Evolutionary conservation across 1,140 invertebrate species (phyloP).

Genomic region (Drosophila nebulosa): DNA sequence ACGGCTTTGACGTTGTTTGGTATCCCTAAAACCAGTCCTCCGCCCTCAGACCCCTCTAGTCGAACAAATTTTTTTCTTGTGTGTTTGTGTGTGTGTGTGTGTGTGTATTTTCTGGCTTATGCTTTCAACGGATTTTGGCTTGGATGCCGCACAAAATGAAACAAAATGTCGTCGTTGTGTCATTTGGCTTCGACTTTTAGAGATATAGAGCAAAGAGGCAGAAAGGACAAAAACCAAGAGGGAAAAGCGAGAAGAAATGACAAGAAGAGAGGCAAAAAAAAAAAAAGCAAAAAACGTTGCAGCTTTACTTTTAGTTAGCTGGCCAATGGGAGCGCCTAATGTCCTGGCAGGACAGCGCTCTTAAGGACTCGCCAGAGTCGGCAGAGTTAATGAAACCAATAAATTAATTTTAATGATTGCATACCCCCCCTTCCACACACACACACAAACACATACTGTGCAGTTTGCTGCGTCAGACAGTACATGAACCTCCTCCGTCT

Average conservation of each 20-base stretch:
- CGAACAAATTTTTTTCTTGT: background rate
- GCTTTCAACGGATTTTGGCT: constrained; percentile 75
- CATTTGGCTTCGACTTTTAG: constrained; percentile 62
- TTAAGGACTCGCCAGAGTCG: constrained; percentile 54
- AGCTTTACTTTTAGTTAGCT: constrained; percentile 28
- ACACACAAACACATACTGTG: constrained; percentile 33
- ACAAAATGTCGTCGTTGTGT: constrained; percentile 66
- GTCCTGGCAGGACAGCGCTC: constrained; percentile 41
- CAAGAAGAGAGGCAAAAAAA: background rate
- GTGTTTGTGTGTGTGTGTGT: constrained; percentile 10
- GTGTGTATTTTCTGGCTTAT: constrained; percentile 64
- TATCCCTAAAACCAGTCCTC: constrained; percentile 12
- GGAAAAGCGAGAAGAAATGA: constrained; percentile 3
- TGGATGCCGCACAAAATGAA: constrained; percentile 51
- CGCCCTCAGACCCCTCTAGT: background rate
- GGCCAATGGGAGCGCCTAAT: constrained; percentile 52
- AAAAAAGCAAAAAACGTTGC: constrained; percentile 16
- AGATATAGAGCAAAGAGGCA: background rate
- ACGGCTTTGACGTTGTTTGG: constrained; percentile 39
- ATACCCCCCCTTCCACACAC: constrained; percentile 37
- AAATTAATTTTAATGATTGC: constrained; percentile 80
- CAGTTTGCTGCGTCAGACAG: constrained; percentile 67
- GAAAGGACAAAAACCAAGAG: constrained; percentile 1
- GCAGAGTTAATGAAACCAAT: constrained; percentile 79
- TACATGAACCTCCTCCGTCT: background rate